These are phyloP conservation scores for Coregonus sp. DNA, from an alignment of 2,797 vertebrate species.

Conservation along the genomic window DNA sequence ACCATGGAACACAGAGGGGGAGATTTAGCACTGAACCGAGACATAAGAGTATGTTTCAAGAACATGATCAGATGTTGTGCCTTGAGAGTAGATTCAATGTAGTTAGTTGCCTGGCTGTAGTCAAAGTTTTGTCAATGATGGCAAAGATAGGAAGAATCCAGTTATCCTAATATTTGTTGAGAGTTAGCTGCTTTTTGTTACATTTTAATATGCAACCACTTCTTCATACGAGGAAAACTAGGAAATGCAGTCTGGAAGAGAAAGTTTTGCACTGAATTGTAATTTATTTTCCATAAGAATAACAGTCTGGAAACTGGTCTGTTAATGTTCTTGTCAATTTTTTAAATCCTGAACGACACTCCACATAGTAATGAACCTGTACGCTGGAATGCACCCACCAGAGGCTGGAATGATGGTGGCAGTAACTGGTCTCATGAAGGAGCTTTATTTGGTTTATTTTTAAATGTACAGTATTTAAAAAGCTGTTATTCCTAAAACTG, in stretches of 20 bases:
- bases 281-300: conserved; percentile 84
- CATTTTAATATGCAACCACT: conserved; percentile 99
- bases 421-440: conserved; percentile 90
- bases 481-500: conserved; percentile 90
- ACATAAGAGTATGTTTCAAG: conserved; percentile 65
- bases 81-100: conserved; percentile 98
- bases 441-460: conserved; percentile 99
- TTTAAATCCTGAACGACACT: conserved; percentile 67
- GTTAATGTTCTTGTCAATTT: conserved; percentile 77
- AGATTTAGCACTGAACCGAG: conserved; percentile 72
- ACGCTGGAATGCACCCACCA: conserved; percentile 83
- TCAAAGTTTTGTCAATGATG: conserved; percentile 81
- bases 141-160: conserved; percentile 76
- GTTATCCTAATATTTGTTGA: conserved; percentile 83
- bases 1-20: conserved; percentile 83
- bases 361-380: conserved; percentile 75
- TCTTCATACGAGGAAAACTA: conserved; percentile 90
- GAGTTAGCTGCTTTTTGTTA: conserved; percentile 96
- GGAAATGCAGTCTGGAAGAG: conserved; percentile 87
- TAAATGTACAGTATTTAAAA: conserved; percentile 99
- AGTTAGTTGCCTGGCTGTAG: conserved; percentile 91
- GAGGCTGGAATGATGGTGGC: conserved; percentile 87
- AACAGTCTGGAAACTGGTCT: conserved; percentile 91
- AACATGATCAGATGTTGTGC: conserved; percentile 97
- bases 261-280: conserved; percentile 96